These are phyloP conservation scores for Pluvialis apricaria DNA, from an alignment of 2,113 vertebrate genomes.

Conservation along the genomic window DNA sequence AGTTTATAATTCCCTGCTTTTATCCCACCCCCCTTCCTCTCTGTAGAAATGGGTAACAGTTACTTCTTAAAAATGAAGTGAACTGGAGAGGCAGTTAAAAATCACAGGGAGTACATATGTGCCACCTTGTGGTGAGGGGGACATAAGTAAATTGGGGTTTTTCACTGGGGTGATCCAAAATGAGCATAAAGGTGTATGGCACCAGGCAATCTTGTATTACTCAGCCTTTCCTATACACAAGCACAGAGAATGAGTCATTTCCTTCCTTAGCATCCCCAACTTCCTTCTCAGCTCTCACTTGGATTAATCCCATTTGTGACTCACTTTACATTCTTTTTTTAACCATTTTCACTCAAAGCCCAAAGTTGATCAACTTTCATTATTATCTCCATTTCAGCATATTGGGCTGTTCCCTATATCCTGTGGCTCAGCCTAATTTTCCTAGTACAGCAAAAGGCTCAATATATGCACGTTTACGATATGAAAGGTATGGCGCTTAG, in stretches of 20 bases:
- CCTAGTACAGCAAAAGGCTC: not conserved
- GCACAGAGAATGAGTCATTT: not conserved
- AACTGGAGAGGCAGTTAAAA: not conserved
- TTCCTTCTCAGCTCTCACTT: not conserved
- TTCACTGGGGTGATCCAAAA: not conserved
- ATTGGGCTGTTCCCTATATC: not conserved
- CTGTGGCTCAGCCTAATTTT: not conserved
- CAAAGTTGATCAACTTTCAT: not conserved
- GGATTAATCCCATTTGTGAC: not conserved
- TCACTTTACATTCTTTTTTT: not conserved
- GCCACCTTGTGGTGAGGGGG: slow-evolving; percentile 38
- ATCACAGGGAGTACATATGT: not conserved
- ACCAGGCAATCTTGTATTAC: not conserved
- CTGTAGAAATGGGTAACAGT: not conserved
- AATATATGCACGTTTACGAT: not conserved
- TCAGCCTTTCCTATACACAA: not conserved
- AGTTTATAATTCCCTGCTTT: not conserved
- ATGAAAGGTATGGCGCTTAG: not conserved
- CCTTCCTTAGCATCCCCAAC: not conserved
- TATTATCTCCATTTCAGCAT: not conserved
- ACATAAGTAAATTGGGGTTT: not conserved
- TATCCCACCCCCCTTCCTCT: not conserved
- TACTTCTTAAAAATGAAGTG: not conserved
- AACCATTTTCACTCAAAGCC: not conserved
- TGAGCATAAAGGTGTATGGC: not conserved